Base-by-base conservation (phyloP, 1,140 invertebrate species). In the Drosophila parabipectinata region DNA sequence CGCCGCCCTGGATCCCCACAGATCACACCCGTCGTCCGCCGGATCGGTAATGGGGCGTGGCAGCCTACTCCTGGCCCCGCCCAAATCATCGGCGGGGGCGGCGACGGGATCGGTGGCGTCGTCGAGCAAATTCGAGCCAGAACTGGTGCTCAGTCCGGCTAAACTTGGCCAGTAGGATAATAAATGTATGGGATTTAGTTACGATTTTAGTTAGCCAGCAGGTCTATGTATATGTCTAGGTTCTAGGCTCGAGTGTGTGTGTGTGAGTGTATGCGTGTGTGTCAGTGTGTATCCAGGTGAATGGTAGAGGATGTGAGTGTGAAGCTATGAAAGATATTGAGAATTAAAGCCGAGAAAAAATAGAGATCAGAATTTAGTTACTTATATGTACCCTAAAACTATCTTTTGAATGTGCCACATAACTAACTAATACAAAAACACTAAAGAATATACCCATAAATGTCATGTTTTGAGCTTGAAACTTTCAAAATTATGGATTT, bases 71-170 rank as follows among this genome's bases (percentile, higher is more conserved):
- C 47, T 77, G 15, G 28, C 69, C 15, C 64, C 72, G 15, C 63
- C 77, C 3, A 21, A 67, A 26, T 39, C 63, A 37, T n/a, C 30
- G 18, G 26, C 56, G 28, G 15, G 64, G 45, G 26, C 59, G 28
- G 50, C 53, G 44, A 37, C 77, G 24, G 24, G 69, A n/a, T 81
- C 71, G 48, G 24, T 56, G 28, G 41, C 53, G 44, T 50, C 77
- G 18, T 30, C 72, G 21, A 88, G 73, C 61, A 81, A 83, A 82
- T 80, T 83, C 50, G 91, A 92, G 76, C 79, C 91, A 39, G 91
- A 92, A 60, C 54, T 92, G 58, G 79, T 92, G 68, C 78, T 92
- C 58, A 92, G 91, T 82, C 91, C 91, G 59, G 87, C 91, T 24
- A 92, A 92, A 62, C 83, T 92, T 52, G 91, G 91, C 30, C 91